Evolutionary conservation across 1,140 invertebrate genomes (phyloP), one percentile per base, ranked within the genome.

Genomic region (Diabrotica virgifera): DNA sequence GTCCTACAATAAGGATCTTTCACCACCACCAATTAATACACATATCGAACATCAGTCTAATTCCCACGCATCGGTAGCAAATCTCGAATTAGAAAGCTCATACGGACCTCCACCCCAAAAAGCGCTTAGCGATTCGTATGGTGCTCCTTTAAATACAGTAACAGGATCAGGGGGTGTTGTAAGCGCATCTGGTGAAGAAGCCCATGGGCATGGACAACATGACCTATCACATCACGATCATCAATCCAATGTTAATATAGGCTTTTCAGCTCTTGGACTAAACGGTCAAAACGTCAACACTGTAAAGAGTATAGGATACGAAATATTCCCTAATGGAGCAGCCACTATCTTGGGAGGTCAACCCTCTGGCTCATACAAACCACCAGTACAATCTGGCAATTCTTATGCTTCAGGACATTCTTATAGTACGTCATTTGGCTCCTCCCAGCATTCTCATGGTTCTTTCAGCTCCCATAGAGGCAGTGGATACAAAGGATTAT

Each of bases 271-370:
- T n/a, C 64, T 70, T 46, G 72, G 72, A 7, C 57, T 74, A 14
- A 46, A 6, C 5, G 70, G 68, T 11, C 72, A 75, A 35, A 75
- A 79, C 0, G 66, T 83, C 36, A 77, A 81, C 12, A 73, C 79
- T 24, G 64, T 80, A 5, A 82, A 83, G 67, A 81, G 80, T 35
- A 74, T 82, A 11, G 81, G 79, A 14, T 81, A 81, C 61, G 80
- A 84, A 67, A 66, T 83, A 37, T 74, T 80, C 9, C 78, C 82
- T 4, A 71, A 73, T 55, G 61, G 72, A 6, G 11, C 12, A 5
- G 67, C 14, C 74, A 76, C 24, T 70, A 51, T 53, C 11, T 38
- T 51, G 6, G 59, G 56, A 13, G 57, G 63, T 40, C 60, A 59
- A 50, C 40, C 40, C 0, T 46, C 40, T 46, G 40, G 40, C n/a